A percentile compares a stretch with the other conserved stretches of the same genome.
phyloP scores from a whole-genome alignment of 1,140 invertebrate genomes.

The Sipha flava region DNA sequence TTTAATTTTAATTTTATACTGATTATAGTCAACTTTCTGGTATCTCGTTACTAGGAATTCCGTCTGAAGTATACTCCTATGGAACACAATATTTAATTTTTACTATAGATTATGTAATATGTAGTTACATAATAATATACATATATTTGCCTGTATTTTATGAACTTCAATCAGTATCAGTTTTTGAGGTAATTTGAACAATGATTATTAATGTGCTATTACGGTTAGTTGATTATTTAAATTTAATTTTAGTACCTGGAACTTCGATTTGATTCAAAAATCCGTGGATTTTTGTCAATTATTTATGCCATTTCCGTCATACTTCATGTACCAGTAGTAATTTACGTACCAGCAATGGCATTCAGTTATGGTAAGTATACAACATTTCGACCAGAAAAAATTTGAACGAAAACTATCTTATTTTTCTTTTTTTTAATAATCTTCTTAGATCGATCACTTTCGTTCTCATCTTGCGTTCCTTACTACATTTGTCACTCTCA shows the following conservation, averaged over 20 bases:
- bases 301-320: conserved; percentile 34
- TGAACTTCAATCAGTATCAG: conserved; percentile 68
- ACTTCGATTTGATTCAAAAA: not conserved
- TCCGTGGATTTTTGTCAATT: not conserved
- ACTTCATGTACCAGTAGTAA: conserved; percentile 43
- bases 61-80: conserved; percentile 83
- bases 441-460: no score
- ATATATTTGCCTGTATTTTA: conserved; percentile 83
- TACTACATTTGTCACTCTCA: no score
- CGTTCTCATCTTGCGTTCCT: no score
- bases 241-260: not conserved
- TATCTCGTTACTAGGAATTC: conserved; percentile 76
- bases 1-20: not conserved
- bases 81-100: conserved; percentile 70
- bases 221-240: no score
- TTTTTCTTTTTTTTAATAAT: no score
- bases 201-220: no score
- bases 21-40: conserved; percentile 74
- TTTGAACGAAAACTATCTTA: no score
- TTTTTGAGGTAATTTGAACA: conserved; percentile 67
- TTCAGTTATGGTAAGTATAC: conserved; percentile 43
- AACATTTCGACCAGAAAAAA: no score
- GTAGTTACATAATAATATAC: conserved; percentile 60
- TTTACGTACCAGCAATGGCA: conserved; percentile 44
- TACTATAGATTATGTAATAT: conserved; percentile 57